Conservation (phyloP, 2,113 vertebrate genomes). For the Urocolius indicus region DNA sequence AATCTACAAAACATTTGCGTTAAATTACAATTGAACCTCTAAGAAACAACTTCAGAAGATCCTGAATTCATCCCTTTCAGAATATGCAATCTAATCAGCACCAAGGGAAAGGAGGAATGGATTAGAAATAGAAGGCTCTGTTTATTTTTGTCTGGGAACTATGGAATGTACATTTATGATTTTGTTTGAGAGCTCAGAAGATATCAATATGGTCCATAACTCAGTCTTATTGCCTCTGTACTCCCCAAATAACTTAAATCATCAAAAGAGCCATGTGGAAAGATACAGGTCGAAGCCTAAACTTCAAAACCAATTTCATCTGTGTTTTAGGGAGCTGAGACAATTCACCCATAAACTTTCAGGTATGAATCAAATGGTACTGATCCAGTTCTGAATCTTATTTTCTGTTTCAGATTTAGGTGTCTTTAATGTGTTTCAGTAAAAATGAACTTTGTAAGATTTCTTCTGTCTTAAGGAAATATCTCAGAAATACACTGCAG, state of each 20-base stretch:
- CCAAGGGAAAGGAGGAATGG: constrained; percentile 42
- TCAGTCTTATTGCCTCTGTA: background rate
- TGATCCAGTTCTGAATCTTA: background rate
- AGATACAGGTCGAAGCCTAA: background rate
- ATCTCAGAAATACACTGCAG: background rate
- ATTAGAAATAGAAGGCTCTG: constrained; percentile 70
- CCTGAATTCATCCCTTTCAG: constrained; percentile 49
- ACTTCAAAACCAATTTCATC: background rate
- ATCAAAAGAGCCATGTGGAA: background rate
- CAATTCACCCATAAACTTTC: background rate
- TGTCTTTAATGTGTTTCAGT: background rate
- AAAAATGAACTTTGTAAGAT: background rate
- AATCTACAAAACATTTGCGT: constrained; percentile 31
- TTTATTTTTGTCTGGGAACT: constrained; percentile 80
- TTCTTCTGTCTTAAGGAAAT: background rate
- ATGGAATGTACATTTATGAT: constrained; percentile 73
- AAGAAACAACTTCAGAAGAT: constrained; percentile 59
- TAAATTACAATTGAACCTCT: constrained; percentile 43
- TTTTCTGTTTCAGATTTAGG: background rate
- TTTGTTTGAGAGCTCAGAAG: constrained; percentile 47
- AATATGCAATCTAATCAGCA: constrained; percentile 72
- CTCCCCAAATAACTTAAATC: background rate
- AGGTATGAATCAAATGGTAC: background rate
- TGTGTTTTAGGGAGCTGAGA: background rate
- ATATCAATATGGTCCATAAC: constrained; percentile 20